Evolutionary conservation across 1,140 invertebrate species (phyloP).

Genomic region (Drosophila pandora): DNA sequence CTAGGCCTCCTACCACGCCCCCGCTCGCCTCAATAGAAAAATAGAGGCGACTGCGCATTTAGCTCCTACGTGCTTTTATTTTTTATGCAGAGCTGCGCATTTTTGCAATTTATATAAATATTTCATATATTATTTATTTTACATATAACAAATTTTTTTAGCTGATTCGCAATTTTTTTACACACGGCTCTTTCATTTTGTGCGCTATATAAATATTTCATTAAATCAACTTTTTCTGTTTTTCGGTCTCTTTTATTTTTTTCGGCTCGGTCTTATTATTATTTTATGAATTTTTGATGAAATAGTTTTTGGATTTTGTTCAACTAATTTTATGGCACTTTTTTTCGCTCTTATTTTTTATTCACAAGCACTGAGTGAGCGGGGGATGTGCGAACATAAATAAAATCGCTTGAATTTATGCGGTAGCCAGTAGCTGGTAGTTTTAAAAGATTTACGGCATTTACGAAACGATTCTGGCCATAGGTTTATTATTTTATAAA

Average conservation of each 20-base stretch:
- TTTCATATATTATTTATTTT: constrained; percentile 81
- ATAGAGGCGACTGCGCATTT: constrained; percentile 79
- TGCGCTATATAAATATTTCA: constrained; percentile 75
- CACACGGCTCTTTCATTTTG: constrained; percentile 44
- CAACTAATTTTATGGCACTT: constrained; percentile 65
- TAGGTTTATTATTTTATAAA: constrained; percentile 60
- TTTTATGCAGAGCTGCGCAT: constrained; percentile 62
- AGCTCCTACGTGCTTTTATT: constrained; percentile 59
- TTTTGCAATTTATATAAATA: constrained; percentile 82
- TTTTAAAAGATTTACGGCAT: constrained; percentile 63
- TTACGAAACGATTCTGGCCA: constrained; percentile 41
- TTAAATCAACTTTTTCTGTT: constrained; percentile 71
- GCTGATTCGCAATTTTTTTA: constrained; percentile 23
- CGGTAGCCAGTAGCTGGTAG: constrained; percentile 47
- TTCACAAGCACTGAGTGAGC: neutral
- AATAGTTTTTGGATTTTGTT: constrained; percentile 73
- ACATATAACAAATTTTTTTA: constrained; percentile 64
- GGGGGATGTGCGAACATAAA: constrained; percentile 7
- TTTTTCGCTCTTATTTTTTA: constrained; percentile 39
- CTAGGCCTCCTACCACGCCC: constrained; percentile 13
- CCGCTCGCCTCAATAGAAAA: constrained; percentile 60
- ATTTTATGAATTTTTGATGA: constrained; percentile 79
- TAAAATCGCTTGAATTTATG: constrained; percentile 51
- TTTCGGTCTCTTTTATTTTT: constrained; percentile 38
- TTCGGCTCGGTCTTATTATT: constrained; percentile 46